phyloP scores from a whole-genome alignment of 2,113 vertebrate genomes.

The Cromileptes altivelis region DNA sequence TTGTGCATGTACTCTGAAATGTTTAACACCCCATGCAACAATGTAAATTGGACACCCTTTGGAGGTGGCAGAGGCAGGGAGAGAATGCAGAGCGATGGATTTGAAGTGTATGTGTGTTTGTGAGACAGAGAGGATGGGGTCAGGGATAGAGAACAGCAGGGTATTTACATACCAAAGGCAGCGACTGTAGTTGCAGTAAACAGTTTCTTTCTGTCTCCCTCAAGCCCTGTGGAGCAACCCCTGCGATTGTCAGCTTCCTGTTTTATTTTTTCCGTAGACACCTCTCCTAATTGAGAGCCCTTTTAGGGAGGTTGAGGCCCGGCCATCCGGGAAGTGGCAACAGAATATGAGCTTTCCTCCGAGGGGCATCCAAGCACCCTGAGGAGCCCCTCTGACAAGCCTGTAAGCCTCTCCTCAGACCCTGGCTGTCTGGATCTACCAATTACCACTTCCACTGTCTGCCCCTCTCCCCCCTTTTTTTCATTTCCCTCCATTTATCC shows the following conservation, averaged over 20 bases:
- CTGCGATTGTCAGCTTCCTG: background rate
- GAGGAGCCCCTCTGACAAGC: conserved; percentile 36
- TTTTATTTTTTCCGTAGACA: background rate
- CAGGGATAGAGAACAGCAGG: conserved; percentile 34
- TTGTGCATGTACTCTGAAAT: conserved; percentile 59
- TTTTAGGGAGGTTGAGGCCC: conserved; percentile 27
- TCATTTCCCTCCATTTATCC: conserved; percentile 32
- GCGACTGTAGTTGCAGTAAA: conserved; percentile 37
- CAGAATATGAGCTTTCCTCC: conserved; percentile 33
- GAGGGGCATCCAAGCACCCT: conserved; percentile 13
- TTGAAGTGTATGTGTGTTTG: conserved; percentile 13
- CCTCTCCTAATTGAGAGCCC: conserved; percentile 47
- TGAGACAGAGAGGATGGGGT: conserved; percentile 23
- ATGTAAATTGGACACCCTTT: conserved; percentile 66
- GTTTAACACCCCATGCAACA: conserved; percentile 68
- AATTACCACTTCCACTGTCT: conserved; percentile 38
- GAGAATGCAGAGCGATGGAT: conserved; percentile 30
- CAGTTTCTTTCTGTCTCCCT: background rate
- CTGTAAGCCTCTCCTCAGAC: conserved; percentile 40
- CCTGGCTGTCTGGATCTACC: conserved; percentile 36
- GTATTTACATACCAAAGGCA: conserved; percentile 60
- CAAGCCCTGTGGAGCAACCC: conserved; percentile 3
- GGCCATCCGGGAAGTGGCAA: conserved; percentile 1
- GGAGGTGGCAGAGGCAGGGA: conserved; percentile 50
- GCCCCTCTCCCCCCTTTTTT: background rate